Evolutionary conservation across 2,888 invertebrate species (phyloP), one percentile per base, ranked within the genome.

Genomic region (Melieria crassipennis): DNA sequence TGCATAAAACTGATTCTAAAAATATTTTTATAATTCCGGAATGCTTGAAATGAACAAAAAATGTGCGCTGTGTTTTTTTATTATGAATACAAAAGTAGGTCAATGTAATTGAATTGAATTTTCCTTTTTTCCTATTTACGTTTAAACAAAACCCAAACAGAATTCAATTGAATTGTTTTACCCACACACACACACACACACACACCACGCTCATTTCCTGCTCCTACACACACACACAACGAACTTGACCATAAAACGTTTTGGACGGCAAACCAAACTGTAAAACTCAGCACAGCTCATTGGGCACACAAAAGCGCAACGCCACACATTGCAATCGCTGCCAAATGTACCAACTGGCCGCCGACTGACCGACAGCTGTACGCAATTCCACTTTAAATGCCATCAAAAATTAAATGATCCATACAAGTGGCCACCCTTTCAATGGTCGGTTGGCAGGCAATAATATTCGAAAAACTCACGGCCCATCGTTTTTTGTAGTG

Each of bases 381-480:
- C 50, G 60, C 67, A 60, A 67, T 60, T 69, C n/a, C 62, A 62
- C 56, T 69, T 69, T 62, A 61, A 69, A 62, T 69, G 42, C 69
- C 46, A 69, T 69, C 62, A 62, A 69, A 62, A 69, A 62, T 56
- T 47, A 47, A 62, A 69, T 69, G 62, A 69, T 69, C 62, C 69
- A 56, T 69, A 56, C 62, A 45, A 43, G 5, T 55, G 5, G 16
- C 10, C 58, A 47, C 30, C 56, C 11, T 50, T 52, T 52, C 11
- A 13, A n/a, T 52, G 13, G 13, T 52, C 13, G 4, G 13, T 52
- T n/a, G 52, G 11, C 13, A 13, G 13, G 11, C 52, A 52, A 52
- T 52, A 52, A 52, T 52, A n/a, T 52, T n/a, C 52, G 13, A 7
- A 11, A 52, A n/a, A 50, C 50, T 50, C 50, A 10, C 50, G 2